These are phyloP conservation scores for Enteromius afrohamiltoni DNA, from an alignment of 2,797 vertebrate genomes.

Conservation along the genomic window DNA sequence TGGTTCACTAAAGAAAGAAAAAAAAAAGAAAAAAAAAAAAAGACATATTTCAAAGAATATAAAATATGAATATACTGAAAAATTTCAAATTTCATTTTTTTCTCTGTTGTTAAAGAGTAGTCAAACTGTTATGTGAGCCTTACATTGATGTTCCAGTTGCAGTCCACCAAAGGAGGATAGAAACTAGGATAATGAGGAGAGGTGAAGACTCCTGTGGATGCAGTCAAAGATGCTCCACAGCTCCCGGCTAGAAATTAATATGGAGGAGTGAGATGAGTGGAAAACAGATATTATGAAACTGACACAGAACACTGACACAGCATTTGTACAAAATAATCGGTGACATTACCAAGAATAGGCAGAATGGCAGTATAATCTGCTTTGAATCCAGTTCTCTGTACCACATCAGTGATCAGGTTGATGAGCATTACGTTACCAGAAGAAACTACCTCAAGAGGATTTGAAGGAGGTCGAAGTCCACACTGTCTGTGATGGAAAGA, in stretches of 20 bases:
- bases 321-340: neutral
- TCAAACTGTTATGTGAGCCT: neutral
- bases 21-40: neutral
- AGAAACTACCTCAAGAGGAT: conserved; percentile 75
- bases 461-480: conserved; percentile 79
- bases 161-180: conserved; percentile 77
- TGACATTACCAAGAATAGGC: conserved; percentile 57
- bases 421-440: conserved; percentile 80
- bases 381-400: conserved; percentile 71
- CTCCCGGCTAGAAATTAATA: conserved; percentile 59
- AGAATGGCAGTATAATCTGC: conserved; percentile 68
- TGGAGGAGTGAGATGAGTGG: neutral
- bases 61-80: too few species aligned
- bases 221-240: conserved; percentile 68
- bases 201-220: conserved; percentile 64
- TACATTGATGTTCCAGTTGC: conserved; percentile 81
- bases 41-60: neutral
- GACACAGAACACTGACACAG: neutral
- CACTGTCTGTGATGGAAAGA: conserved; percentile 71
- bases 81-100: too few species aligned
- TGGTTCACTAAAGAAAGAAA: neutral
- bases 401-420: conserved; percentile 72
- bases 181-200: conserved; percentile 78
- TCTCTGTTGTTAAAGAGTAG: neutral
- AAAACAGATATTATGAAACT: neutral